A percentile compares a stretch with the other conserved stretches of the same genome.
Evolutionary conservation across 2,888 invertebrate genomes (phyloP).

Genomic region (Embidobia sp.): DNA sequence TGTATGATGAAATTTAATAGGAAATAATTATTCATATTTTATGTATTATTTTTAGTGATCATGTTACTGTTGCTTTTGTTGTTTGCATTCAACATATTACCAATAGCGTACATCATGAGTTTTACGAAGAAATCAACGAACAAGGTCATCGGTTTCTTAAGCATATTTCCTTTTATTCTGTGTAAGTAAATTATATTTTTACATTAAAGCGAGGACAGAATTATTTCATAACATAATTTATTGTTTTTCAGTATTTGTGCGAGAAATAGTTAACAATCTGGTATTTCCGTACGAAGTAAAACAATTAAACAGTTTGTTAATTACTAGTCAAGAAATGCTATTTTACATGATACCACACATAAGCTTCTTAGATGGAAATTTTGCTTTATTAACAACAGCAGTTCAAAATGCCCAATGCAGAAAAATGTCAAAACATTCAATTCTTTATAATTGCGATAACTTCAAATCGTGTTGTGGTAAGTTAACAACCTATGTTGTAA

Average conservation of each 20-base stretch:
- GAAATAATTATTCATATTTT: not conserved
- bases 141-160: conserved; percentile 70
- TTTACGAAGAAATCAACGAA: conserved; percentile 74
- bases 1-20: no score
- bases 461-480: conserved; percentile 30
- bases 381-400: conserved; percentile 72
- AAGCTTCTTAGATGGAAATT: conserved; percentile 77
- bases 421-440: conserved; percentile 70
- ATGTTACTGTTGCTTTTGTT: conserved; percentile 88
- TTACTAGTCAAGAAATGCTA: conserved; percentile 72
- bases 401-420: conserved; percentile 75
- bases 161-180: conserved; percentile 71
- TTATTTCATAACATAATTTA: no score
- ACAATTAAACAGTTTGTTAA: conserved; percentile 40
- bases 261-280: no score
- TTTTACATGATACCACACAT: conserved; percentile 76
- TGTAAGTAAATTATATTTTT: conserved; percentile 68
- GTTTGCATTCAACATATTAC: conserved; percentile 85
- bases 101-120: conserved; percentile 75
- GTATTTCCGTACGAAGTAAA: conserved; percentile 69
- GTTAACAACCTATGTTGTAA: conserved; percentile 70
- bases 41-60: conserved; percentile 71
- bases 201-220: no score
- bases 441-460: no score
- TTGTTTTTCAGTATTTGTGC: conserved; percentile 69